These are phyloP conservation scores for Buathra laborator DNA, from an alignment of 2,888 invertebrate species.

Conservation along the genomic window DNA sequence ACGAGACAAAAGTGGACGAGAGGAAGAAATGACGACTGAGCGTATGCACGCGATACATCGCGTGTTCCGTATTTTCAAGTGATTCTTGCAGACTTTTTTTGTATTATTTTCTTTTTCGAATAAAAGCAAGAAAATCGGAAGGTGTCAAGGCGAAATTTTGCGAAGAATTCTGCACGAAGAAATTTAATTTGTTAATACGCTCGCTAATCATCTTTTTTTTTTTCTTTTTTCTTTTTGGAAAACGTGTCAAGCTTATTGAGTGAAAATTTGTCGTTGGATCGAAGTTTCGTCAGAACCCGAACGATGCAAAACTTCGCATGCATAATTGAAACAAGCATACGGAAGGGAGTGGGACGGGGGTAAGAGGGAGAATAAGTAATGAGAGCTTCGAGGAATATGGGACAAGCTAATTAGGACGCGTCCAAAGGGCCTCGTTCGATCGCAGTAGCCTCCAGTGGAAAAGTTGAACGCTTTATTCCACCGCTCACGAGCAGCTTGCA, in stretches of 20 bases:
- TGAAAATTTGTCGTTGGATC: neutral
- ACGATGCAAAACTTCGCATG: constrained; percentile 5
- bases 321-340: constrained; percentile 7
- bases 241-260: neutral
- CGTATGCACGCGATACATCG: neutral
- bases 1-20: neutral
- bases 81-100: neutral
- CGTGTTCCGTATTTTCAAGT: neutral
- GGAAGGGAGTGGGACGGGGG: neutral
- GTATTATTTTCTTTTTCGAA: no score
- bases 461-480: constrained; percentile 48
- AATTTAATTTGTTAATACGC: neutral
- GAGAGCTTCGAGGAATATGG: constrained; percentile 40
- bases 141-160: no score
- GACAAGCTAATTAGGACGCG: constrained; percentile 55
- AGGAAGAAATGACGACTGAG: neutral
- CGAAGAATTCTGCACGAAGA: neutral
- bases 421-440: constrained; percentile 52
- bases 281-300: neutral
- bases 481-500: constrained; percentile 9
- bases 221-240: neutral
- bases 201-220: neutral
- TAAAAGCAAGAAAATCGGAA: no score
- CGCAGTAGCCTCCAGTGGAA: constrained; percentile 33
- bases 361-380: constrained; percentile 35